Conservation (phyloP, 2,797 vertebrate genomes). For the Anisognathus igniventris region DNA sequence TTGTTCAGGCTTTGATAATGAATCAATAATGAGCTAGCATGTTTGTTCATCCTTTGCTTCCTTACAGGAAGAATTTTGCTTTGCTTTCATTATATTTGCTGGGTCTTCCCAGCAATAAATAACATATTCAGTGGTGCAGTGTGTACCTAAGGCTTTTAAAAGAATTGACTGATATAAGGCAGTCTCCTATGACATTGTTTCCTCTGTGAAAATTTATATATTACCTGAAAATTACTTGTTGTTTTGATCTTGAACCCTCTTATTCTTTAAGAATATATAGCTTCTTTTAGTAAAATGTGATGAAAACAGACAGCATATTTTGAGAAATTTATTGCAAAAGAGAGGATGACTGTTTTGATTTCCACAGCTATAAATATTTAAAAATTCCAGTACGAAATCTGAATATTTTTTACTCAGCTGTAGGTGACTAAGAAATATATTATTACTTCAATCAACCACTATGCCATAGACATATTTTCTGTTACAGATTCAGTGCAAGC, state of each 20-base stretch:
- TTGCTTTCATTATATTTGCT: neutral
- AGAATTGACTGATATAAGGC: neutral
- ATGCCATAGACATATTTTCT: neutral
- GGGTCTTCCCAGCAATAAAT: neutral
- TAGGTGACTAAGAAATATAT: neutral
- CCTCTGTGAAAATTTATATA: neutral
- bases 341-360: neutral
- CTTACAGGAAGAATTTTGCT: neutral
- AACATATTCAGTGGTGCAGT: neutral
- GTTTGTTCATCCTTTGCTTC: neutral
- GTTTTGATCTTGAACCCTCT: neutral
- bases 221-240: neutral
- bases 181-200: neutral
- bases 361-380: neutral
- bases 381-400: neutral
- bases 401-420: neutral
- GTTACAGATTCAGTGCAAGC: constrained; percentile 94
- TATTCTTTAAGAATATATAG: neutral
- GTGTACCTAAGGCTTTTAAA: neutral
- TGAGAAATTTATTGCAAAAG: neutral
- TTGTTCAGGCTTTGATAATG: neutral
- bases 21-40: neutral
- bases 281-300: neutral
- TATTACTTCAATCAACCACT: neutral
- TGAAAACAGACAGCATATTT: neutral